These are phyloP conservation scores for Drosophila willistoni DNA, from an alignment of 1,140 invertebrate genomes.

Conservation along the genomic window DNA sequence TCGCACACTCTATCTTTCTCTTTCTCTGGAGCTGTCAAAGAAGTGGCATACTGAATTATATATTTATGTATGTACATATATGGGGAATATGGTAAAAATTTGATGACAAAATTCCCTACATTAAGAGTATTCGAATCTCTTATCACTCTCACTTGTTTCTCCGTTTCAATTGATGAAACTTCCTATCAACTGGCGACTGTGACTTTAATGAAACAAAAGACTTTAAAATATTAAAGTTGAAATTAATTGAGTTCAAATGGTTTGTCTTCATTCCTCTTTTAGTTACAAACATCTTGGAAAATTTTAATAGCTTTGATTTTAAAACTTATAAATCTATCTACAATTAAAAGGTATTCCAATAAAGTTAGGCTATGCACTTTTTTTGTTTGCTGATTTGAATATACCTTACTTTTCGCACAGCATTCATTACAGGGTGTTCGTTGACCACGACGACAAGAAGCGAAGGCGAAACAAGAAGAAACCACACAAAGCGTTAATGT, in stretches of 20 bases:
- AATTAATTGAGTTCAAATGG: too few species aligned
- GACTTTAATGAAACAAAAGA: too few species aligned
- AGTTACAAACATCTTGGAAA: too few species aligned
- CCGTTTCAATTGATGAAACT: neutral
- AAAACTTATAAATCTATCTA: too few species aligned
- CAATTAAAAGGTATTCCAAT: too few species aligned
- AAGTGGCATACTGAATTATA: constrained; percentile 66
- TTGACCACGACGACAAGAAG: neutral
- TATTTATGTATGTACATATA: constrained; percentile 12
- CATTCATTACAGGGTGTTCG: neutral
- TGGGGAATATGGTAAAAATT: constrained; percentile 47
- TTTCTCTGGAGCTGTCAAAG: constrained; percentile 59
- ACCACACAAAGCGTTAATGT: constrained; percentile 36
- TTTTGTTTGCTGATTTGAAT: too few species aligned
- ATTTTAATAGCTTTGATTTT: too few species aligned
- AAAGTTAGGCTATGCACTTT: too few species aligned
- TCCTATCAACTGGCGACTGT: too few species aligned
- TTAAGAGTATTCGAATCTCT: neutral
- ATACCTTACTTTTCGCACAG: neutral
- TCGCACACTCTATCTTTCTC: constrained; percentile 14
- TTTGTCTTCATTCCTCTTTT: too few species aligned
- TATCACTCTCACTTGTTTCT: neutral
- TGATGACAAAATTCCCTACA: constrained; percentile 24
- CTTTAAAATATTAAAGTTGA: too few species aligned
- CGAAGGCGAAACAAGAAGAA: constrained; percentile 18